Evolutionary conservation across 1,140 invertebrate genomes (phyloP).

Genomic region (Penaeus vannamei): DNA sequence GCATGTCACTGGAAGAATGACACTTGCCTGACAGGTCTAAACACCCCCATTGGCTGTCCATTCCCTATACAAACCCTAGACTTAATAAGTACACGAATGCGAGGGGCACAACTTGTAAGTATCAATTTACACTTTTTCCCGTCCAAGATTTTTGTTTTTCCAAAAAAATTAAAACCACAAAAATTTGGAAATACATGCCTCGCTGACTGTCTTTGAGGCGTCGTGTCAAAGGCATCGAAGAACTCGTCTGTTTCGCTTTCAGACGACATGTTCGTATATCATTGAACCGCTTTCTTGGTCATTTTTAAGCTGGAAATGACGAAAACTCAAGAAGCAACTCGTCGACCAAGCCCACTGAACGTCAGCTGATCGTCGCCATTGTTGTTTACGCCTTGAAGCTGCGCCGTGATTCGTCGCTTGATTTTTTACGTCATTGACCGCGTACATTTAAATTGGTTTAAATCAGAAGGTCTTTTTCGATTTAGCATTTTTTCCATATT

Average conservation of each 20-base stretch:
- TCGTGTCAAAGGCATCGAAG: slow-evolving; percentile 57
- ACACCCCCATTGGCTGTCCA: too few species aligned
- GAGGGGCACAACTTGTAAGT: too few species aligned
- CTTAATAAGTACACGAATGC: too few species aligned
- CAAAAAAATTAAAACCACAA: too few species aligned
- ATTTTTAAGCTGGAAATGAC: slow-evolving; percentile 39
- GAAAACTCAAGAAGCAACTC: not conserved
- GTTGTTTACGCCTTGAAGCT: slow-evolving; percentile 49
- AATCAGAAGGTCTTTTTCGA: too few species aligned
- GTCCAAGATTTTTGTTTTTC: too few species aligned
- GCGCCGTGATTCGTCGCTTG: slow-evolving; percentile 16
- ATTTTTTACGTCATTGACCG: slow-evolving; percentile 24
- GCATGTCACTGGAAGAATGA: too few species aligned
- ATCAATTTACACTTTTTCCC: too few species aligned
- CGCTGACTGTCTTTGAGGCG: slow-evolving; percentile 42
- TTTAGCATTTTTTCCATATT: too few species aligned
- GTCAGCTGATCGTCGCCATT: slow-evolving; percentile 60
- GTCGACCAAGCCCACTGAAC: slow-evolving; percentile 35
- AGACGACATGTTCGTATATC: slow-evolving; percentile 47
- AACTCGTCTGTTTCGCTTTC: slow-evolving; percentile 59
- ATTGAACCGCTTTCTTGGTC: not conserved
- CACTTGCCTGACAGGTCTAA: too few species aligned
- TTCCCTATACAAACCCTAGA: too few species aligned
- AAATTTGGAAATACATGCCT: slow-evolving; percentile 19
- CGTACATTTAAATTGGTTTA: not conserved